Evolutionary conservation across 2,797 vertebrate genomes (phyloP).

Genomic region (Neosilurus hyrtlii): DNA sequence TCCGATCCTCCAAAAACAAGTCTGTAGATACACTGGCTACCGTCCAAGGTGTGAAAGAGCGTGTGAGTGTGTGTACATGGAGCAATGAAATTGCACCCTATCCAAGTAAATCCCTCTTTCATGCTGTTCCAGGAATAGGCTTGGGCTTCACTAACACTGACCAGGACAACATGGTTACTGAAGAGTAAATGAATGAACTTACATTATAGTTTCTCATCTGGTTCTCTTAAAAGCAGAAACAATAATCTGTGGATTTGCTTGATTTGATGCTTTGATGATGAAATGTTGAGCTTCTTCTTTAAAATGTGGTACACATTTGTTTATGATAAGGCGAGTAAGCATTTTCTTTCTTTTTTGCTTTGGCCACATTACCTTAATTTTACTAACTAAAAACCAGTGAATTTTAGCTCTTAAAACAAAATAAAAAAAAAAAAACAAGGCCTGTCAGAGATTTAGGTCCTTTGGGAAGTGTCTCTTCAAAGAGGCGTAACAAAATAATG

Average conservation of each 20-base stretch:
- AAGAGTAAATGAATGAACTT: neutral
- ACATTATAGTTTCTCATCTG: neutral
- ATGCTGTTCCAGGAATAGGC: neutral
- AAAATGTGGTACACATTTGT: neutral
- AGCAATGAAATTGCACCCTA: neutral
- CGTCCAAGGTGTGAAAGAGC: neutral
- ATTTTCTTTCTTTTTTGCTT: neutral
- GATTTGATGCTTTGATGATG: neutral
- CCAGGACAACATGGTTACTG: neutral
- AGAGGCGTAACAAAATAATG: conserved; percentile 25
- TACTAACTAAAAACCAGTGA: neutral
- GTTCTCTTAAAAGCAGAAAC: neutral
- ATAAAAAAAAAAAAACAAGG: neutral
- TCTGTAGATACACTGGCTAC: neutral
- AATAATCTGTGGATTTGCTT: neutral
- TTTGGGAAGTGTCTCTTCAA: conserved; percentile 13
- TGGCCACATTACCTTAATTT: neutral
- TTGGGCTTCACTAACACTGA: neutral
- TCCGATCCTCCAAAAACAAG: neutral
- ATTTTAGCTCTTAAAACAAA: conserved; percentile 15
- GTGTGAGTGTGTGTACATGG: neutral
- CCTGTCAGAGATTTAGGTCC: conserved; percentile 1
- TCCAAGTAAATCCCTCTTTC: neutral
- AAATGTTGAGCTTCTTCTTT: neutral
- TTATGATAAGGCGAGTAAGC: too few species aligned